These are phyloP conservation scores for Oostethus manadensis DNA, from an alignment of 2,113 vertebrate species.

Conservation along the genomic window DNA sequence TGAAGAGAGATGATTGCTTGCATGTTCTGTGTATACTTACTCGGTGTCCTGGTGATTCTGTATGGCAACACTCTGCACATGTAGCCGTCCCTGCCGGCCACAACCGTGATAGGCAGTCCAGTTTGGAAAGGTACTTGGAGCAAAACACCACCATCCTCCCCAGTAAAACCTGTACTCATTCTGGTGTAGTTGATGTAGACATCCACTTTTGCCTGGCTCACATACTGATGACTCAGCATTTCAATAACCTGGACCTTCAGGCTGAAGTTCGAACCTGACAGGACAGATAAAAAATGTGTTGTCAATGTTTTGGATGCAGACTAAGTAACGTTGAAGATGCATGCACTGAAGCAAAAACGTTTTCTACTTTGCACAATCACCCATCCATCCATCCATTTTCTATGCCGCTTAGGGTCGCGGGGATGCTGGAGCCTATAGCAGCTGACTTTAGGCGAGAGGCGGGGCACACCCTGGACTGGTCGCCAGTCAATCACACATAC, in stretches of 20 bases:
- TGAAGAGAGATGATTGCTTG: too few relatives aligned
- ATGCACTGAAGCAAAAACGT: neutral
- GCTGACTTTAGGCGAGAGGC: too few relatives aligned
- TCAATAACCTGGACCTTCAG: conserved; percentile 84
- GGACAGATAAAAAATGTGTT: neutral
- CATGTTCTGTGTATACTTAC: too few relatives aligned
- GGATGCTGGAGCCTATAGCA: too few relatives aligned
- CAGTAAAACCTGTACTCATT: conserved; percentile 70
- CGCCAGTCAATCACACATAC: too few relatives aligned
- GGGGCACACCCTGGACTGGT: too few relatives aligned
- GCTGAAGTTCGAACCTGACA: conserved; percentile 69
- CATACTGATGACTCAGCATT: conserved; percentile 70
- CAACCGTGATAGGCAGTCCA: conserved; percentile 73
- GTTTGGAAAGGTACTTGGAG: conserved; percentile 74
- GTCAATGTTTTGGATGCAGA: neutral
- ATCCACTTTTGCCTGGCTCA: conserved; percentile 75
- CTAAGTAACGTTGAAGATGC: neutral
- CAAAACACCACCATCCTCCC: conserved; percentile 70
- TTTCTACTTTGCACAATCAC: neutral
- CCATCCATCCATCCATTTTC: too few relatives aligned
- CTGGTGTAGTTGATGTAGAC: conserved; percentile 82
- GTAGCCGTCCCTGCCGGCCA: conserved; percentile 78
- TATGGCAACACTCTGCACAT: conserved; percentile 75
- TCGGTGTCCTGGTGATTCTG: conserved; percentile 77
- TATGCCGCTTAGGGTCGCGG: too few relatives aligned